Base-by-base conservation (phyloP, 1,140 invertebrate genomes). In the Parapsyche elsis region DNA sequence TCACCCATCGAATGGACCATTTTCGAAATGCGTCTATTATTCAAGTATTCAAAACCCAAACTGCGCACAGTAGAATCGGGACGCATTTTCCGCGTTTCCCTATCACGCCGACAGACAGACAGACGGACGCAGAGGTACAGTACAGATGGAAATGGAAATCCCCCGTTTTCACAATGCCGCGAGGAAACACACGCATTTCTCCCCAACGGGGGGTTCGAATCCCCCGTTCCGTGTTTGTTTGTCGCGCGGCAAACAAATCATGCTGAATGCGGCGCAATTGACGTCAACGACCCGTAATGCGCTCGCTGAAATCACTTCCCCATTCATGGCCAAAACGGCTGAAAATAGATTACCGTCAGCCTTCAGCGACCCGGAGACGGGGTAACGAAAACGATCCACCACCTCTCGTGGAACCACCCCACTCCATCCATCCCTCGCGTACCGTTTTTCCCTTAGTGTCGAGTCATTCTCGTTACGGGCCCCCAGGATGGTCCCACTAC, bases 211-310 rank as follows among this genome's bases (percentile, higher is more conserved):
- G 24, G 64, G 64, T 67, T 67, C 64, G 64, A 67, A 67, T 67
- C 64, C 64, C 64, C 64, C 64, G 64, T 67, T 49, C 71, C 71
- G 38, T 49, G 38, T 73, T 49, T 73, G 71, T 73, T 73, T 73
- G 71, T 73, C 45, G 71, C 67, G 38, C 64, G 19, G 24, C 71
- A 75, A 75, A 75, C 73, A 75, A 75, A 75, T 75, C 73, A 75
- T 59, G 24, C 24, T 59, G 73, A 75, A 59, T 75, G 53, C 53
- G 10, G 73, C 46, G 46, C 73, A 75, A 75, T 75, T 75, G 73
- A 75, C 73, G 73, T 59, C 73, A 75, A 75, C 73, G 73, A 75
- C 73, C 73, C 73, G 38, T 75, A 75, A 75, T 75, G 44, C 73
- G 23, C 23, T 57, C 53, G 46, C 46, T 45, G 73, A 75, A 75